phyloP scores from a whole-genome alignment of 2,113 vertebrate genomes.

The Aepyceros melampus region DNA sequence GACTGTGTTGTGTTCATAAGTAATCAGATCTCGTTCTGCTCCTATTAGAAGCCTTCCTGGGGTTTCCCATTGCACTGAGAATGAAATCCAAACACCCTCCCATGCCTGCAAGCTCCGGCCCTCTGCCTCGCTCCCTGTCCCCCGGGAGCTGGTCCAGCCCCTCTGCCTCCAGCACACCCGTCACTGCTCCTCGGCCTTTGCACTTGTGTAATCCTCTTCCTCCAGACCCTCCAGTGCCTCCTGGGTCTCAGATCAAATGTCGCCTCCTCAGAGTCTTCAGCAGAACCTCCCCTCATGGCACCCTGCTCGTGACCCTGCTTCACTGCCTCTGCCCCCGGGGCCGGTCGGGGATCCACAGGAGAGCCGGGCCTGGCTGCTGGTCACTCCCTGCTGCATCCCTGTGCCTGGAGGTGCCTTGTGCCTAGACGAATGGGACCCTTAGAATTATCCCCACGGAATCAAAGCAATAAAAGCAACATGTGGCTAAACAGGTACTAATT shows the following conservation, averaged over 20 bases:
- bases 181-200: neutral
- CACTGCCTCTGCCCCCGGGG: fast-evolving
- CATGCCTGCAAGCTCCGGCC: neutral
- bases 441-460: neutral
- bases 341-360: neutral
- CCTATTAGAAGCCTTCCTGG: constrained; percentile 14
- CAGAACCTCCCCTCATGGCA: neutral
- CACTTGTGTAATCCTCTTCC: neutral
- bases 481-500: constrained; percentile 52
- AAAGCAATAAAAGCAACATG: constrained; percentile 1
- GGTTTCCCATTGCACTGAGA: constrained; percentile 16
- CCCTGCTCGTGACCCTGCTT: neutral
- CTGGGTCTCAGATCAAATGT: neutral
- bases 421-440: neutral
- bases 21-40: constrained; percentile 29
- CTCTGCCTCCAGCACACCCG: neutral
- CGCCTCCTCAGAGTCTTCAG: neutral
- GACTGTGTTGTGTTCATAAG: constrained; percentile 34
- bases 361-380: neutral
- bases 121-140: neutral
- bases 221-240: neutral
- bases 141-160: neutral
- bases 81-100: neutral
- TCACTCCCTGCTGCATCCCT: neutral
- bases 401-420: neutral